A percentile compares a stretch with the other conserved stretches of the same genome.
phyloP scores from a whole-genome alignment of 1,140 invertebrate genomes.

The Papilio polyxenes region DNA sequence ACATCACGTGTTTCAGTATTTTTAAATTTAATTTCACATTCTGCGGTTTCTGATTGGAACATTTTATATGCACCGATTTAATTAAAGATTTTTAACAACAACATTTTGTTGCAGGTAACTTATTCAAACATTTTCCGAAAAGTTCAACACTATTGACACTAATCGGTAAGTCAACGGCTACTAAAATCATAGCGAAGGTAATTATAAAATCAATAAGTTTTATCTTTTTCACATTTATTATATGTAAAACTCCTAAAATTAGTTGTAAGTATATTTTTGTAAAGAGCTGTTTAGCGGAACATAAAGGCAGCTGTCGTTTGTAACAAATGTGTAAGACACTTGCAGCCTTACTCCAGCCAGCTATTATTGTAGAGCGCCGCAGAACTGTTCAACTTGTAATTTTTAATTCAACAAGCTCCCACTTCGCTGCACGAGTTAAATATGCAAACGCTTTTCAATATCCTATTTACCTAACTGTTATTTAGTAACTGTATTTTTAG shows the following conservation, averaged over 20 bases:
- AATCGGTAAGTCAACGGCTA: background rate
- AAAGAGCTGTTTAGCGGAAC: background rate
- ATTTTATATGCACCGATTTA: background rate
- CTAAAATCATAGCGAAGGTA: background rate
- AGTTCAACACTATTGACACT: background rate
- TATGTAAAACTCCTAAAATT: too few species aligned
- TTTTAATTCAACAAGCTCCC: conserved; percentile 4
- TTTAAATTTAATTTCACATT: conserved; percentile 13
- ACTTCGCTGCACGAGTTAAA: background rate
- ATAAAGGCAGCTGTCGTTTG: background rate
- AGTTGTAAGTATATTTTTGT: background rate
- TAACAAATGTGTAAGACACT: background rate
- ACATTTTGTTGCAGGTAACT: conserved; percentile 8
- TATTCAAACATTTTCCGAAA: background rate
- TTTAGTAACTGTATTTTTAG: background rate
- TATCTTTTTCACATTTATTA: too few species aligned
- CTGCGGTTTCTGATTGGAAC: background rate
- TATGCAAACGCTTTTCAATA: conserved; percentile 10
- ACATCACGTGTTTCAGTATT: background rate
- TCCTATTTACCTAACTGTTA: background rate
- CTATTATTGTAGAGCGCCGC: background rate
- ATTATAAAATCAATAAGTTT: too few species aligned
- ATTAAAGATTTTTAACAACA: background rate
- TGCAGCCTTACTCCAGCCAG: background rate
- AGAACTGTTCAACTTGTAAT: background rate